Conservation (phyloP, 2,797 vertebrate genomes). For the Pangasius mekongensis region DNA sequence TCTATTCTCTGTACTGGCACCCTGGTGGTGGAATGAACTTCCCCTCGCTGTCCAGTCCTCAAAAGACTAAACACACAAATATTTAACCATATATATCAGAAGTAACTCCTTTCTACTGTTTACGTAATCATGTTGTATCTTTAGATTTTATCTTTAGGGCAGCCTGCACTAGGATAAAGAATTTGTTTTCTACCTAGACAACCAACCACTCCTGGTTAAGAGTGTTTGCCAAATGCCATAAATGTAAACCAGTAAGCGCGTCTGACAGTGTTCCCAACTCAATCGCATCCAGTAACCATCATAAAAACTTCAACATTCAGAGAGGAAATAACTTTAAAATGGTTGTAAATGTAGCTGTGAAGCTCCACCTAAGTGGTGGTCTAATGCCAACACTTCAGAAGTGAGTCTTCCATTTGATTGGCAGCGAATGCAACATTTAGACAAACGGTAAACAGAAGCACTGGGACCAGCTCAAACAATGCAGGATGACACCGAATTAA, state of each 20-base stretch:
- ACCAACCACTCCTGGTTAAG: neutral
- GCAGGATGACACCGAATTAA: conserved; percentile 52
- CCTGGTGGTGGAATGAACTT: neutral
- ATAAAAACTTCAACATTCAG: neutral
- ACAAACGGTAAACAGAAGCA: conserved; percentile 58
- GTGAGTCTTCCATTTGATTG: conserved; percentile 46
- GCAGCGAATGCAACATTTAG: conserved; percentile 54
- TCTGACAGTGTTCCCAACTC: neutral
- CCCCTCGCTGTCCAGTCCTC: too few species aligned
- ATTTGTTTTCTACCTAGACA: neutral
- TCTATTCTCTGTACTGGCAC: neutral
- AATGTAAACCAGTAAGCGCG: neutral
- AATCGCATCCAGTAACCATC: neutral
- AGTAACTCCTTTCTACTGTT: neutral
- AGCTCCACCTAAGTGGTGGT: neutral
- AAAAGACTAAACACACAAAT: neutral
- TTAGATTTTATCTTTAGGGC: neutral
- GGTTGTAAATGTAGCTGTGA: neutral
- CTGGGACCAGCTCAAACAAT: conserved; percentile 52
- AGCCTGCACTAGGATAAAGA: neutral
- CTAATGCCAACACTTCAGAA: conserved; percentile 25
- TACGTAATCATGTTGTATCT: neutral
- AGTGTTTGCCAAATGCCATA: neutral
- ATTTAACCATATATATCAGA: neutral
- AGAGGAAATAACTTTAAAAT: neutral